Base-by-base conservation (phyloP, 2,888 invertebrate species). In the Tinea trinotella region DNA sequence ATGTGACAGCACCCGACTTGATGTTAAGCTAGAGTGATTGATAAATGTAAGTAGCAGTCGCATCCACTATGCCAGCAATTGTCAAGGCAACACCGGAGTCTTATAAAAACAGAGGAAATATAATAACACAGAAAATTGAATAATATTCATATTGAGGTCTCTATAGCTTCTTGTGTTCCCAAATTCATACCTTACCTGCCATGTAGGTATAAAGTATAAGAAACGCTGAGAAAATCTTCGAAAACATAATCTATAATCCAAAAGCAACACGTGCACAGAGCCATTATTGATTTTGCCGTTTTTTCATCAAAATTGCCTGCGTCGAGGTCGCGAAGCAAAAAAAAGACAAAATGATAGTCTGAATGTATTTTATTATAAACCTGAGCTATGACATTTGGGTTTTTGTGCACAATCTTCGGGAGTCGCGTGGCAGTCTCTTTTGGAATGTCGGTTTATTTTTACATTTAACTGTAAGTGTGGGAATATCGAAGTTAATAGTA, bases 281-380 rank as follows among this genome's bases (percentile, higher is more conserved):
- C 83, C 71, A 83, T 84, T 84, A 85, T 85, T 85, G 85, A 85
- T 84, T 83, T 83, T 78, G 78, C 73, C 70, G 78, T 84, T 84
- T 85, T 85, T 84, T 84, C 71, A 75, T 74, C 69, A 71, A 79
- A 82, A 83, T 84, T 83, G 85, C 83, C 82, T 74, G 78, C 67
- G 40, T 54, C 54, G 56, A 53, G 24, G 36, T 30, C 46, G 40
- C n/a, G 22, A 7, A 12, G 65, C 60, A 78, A 79, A 83, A 84
- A 81, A 83, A 68, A 71, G 7, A 48, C 17, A 46, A 81, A 82
- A 68, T 71, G 24, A 50, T 35, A 40, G 20, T 76, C 73, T 83
- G 80, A 85, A 84, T 83, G 80, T 78, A 68, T 70, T 76, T 77
- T 83, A 82, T 83, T 82, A 83, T 83, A 67, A 77, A 72, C 70